These are phyloP conservation scores for Morpho achilles DNA, from an alignment of 2,888 invertebrate species.

Conservation along the genomic window DNA sequence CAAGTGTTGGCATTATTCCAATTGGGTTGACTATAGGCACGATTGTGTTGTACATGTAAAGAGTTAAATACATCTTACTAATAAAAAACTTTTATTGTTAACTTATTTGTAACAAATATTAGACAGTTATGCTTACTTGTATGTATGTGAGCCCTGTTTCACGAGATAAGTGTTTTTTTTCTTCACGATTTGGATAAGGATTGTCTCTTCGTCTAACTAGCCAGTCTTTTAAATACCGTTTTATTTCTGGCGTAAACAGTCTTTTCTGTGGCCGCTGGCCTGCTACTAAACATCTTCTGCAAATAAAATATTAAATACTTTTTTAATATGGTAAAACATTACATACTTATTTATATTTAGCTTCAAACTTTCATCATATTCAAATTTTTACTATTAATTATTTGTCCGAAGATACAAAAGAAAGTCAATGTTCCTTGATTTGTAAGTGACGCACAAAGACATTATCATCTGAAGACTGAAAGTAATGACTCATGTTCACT, in stretches of 20 bases:
- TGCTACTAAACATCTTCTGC: slow-evolving; percentile 77
- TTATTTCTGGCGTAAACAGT: slow-evolving; percentile 89
- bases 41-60: slow-evolving; percentile 43
- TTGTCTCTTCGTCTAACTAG: slow-evolving; percentile 86
- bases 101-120: background rate
- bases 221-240: slow-evolving; percentile 88
- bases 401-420: slow-evolving; percentile 32
- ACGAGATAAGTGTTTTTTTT: slow-evolving; percentile 85
- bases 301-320: slow-evolving; percentile 30
- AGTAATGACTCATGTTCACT: slow-evolving; percentile 67
- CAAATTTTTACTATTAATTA: slow-evolving; percentile 4
- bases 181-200: slow-evolving; percentile 88
- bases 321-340: background rate
- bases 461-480: slow-evolving; percentile 50
- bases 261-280: slow-evolving; percentile 84
- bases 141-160: slow-evolving; percentile 89
- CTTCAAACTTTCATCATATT: no score
- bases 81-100: no score
- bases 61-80: slow-evolving; percentile 14
- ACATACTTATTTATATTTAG: no score
- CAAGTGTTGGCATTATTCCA: slow-evolving; percentile 69
- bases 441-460: slow-evolving; percentile 69
- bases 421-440: slow-evolving; percentile 34
- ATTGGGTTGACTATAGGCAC: slow-evolving; percentile 70
- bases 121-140: slow-evolving; percentile 75